These are phyloP conservation scores for Amblyteles armatorius DNA, from an alignment of 2,888 invertebrate genomes.

Conservation along the genomic window DNA sequence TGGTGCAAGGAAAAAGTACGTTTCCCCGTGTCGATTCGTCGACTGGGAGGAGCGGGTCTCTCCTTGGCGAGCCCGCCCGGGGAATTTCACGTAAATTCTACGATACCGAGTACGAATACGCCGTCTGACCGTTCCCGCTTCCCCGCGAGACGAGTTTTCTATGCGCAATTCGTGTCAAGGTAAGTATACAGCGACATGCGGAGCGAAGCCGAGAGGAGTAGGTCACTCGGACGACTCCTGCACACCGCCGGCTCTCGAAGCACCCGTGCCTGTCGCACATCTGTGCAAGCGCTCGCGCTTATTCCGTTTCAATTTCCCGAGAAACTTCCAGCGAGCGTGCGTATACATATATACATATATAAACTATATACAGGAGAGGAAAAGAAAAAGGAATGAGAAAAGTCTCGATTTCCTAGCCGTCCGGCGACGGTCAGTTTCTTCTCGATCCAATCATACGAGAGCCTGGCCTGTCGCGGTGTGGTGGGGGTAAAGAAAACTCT, in stretches of 20 bases:
- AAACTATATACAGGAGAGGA: background rate
- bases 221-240: slow-evolving; percentile 64
- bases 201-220: slow-evolving; percentile 56
- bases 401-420: slow-evolving; percentile 30
- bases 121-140: slow-evolving; percentile 24
- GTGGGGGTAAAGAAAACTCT: slow-evolving; percentile 1
- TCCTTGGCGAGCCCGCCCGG: slow-evolving; percentile 2
- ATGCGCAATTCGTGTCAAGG: slow-evolving; percentile 68
- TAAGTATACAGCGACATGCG: slow-evolving; percentile 51
- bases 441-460: slow-evolving; percentile 18
- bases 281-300: background rate
- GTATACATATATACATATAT: too few relatives aligned
- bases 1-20: slow-evolving; percentile 15
- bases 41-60: slow-evolving; percentile 17
- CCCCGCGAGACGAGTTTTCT: slow-evolving; percentile 55
- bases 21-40: slow-evolving; percentile 39
- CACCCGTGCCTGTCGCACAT: background rate
- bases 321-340: slow-evolving; percentile 23
- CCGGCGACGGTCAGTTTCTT: slow-evolving; percentile 23
- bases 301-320: slow-evolving; percentile 56
- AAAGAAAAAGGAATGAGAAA: slow-evolving; percentile 16
- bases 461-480: background rate
- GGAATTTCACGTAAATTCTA: slow-evolving; percentile 51
- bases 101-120: background rate
- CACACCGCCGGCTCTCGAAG: background rate